These are phyloP conservation scores for Neotoxoptera formosana DNA, from an alignment of 1,140 invertebrate genomes.

Conservation along the genomic window DNA sequence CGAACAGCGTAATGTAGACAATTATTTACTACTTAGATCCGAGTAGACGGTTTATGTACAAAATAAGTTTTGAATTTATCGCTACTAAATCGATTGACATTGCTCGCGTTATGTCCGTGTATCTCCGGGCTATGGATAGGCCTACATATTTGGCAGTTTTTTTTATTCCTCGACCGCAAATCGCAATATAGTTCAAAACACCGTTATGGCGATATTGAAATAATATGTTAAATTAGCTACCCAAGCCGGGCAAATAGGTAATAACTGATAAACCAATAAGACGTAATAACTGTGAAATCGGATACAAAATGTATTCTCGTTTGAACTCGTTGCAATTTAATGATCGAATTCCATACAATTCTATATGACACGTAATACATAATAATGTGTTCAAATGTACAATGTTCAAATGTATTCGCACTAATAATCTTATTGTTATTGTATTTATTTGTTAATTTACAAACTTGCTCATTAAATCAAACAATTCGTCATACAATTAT, in stretches of 20 bases:
- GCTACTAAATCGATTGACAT: background rate
- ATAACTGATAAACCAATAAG: background rate
- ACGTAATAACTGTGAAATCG: constrained; percentile 23
- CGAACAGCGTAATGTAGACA: background rate
- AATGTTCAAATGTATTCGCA: background rate
- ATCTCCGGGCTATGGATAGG: background rate
- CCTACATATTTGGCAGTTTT: background rate
- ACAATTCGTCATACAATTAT: background rate
- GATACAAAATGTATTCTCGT: background rate
- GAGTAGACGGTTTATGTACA: background rate
- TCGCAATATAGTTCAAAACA: constrained; percentile 18
- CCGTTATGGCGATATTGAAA: background rate
- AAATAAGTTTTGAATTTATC: background rate
- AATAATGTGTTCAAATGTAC: too few species aligned
- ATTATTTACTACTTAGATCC: background rate
- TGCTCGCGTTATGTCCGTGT: background rate
- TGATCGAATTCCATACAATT: background rate
- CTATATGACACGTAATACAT: background rate
- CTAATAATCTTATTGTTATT: background rate
- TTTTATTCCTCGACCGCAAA: constrained; percentile 7
- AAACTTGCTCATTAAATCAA: background rate
- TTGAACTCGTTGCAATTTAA: background rate
- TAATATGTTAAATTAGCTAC: background rate
- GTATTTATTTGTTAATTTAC: background rate
- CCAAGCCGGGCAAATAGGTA: background rate